Evolutionary conservation across 2,888 invertebrate genomes (phyloP).

Genomic region (Phania funesta): DNA sequence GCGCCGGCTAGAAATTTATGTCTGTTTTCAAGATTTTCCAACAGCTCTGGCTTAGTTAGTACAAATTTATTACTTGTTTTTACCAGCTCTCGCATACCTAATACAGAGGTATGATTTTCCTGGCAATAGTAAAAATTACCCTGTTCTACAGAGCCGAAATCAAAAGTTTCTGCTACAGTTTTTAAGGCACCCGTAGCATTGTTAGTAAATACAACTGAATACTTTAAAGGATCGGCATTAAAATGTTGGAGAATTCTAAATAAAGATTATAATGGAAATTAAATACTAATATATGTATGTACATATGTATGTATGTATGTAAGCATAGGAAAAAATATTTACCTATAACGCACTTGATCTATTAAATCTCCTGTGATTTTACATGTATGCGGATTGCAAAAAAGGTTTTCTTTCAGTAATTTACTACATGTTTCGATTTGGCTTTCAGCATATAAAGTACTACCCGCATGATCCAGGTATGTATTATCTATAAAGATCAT

Average conservation of each 20-base stretch:
- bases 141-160: conserved; percentile 82
- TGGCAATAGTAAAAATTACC: conserved; percentile 90
- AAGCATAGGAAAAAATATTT: conserved; percentile 39
- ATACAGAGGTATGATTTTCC: conserved; percentile 97
- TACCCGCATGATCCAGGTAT: conserved; percentile 95
- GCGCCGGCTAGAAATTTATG: background rate
- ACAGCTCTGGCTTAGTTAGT: conserved; percentile 83
- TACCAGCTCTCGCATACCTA: conserved; percentile 94
- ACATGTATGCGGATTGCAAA: conserved; percentile 96
- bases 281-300: background rate
- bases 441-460: conserved; percentile 89
- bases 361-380: conserved; percentile 90
- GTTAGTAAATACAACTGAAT: conserved; percentile 95
- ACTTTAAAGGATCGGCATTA: conserved; percentile 88
- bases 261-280: conserved; percentile 2
- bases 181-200: conserved; percentile 95
- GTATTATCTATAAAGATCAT: conserved; percentile 82
- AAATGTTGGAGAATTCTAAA: conserved; percentile 90
- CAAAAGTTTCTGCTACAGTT: conserved; percentile 90
- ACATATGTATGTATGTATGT: conserved; percentile 7
- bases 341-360: conserved; percentile 91
- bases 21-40: conserved; percentile 76
- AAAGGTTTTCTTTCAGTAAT: conserved; percentile 87
- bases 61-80: conserved; percentile 82
- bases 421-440: conserved; percentile 85